Evolutionary conservation across 2,888 invertebrate genomes (phyloP).

Genomic region (Stramonita haemastoma): DNA sequence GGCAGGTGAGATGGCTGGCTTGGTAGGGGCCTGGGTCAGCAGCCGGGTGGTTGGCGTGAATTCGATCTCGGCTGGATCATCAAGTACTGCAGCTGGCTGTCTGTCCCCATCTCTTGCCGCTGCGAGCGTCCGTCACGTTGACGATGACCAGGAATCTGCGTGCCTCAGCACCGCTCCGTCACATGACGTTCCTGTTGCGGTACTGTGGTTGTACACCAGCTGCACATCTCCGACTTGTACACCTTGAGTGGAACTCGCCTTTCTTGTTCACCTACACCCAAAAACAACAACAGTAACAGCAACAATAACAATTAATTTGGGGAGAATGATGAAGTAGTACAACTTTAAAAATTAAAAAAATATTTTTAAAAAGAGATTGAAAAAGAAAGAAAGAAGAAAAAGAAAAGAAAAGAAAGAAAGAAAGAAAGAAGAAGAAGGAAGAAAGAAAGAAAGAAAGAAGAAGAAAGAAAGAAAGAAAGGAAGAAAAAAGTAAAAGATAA

Average conservation of each 20-base stretch:
- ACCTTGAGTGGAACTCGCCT: conserved; percentile 2
- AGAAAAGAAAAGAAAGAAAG: no score
- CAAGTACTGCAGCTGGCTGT: conserved; percentile 86
- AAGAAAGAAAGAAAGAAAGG: no score
- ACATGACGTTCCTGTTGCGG: background rate
- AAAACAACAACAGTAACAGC: background rate
- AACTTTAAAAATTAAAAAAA: no score
- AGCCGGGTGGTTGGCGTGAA: conserved; percentile 85
- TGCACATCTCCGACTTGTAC: conserved; percentile 2
- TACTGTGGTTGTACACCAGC: no score
- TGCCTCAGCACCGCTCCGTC: background rate
- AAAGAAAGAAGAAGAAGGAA: no score
- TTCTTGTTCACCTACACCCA: background rate
- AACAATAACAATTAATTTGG: background rate
- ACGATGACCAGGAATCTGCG: conserved; percentile 80
- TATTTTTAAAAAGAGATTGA: no score
- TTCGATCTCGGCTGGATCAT: conserved; percentile 87
- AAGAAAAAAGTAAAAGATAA: no score
- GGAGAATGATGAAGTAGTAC: no score
- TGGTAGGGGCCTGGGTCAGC: conserved; percentile 94
- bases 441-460: no score
- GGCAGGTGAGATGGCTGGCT: conserved; percentile 81
- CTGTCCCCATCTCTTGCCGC: conserved; percentile 90
- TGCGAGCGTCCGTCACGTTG: conserved; percentile 92
- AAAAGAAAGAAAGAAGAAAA: no score